phyloP scores from a whole-genome alignment of 1,140 invertebrate genomes.

The Acyrthosiphon pisum region DNA sequence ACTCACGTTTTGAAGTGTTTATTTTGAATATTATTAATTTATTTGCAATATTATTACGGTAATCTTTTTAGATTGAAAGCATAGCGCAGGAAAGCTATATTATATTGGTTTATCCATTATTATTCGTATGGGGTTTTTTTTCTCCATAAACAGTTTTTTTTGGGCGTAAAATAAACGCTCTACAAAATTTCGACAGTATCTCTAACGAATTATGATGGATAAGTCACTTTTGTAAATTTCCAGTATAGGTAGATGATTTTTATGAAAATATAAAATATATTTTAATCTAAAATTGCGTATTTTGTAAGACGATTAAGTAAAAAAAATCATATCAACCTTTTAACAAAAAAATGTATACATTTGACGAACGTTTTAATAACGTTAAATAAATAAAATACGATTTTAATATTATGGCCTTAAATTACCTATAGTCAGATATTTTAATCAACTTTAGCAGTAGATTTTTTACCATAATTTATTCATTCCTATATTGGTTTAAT shows the following conservation, averaged over 20 bases:
- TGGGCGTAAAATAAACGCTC: not conserved
- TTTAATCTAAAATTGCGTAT: not conserved
- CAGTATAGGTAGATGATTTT: not conserved
- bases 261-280: not conserved
- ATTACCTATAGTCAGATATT: not conserved
- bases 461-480: not conserved
- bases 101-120: not conserved
- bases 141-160: not conserved
- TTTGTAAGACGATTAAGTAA: not conserved
- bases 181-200: not conserved
- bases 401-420: not conserved
- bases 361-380: not conserved
- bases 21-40: not conserved
- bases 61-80: slow-evolving; percentile 4
- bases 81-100: not conserved
- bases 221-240: not conserved
- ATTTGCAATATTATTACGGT: not conserved
- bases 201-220: slow-evolving; percentile 8
- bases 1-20: not conserved
- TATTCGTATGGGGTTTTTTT: not conserved
- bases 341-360: not conserved
- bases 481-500: not conserved
- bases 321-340: not conserved
- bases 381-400: not conserved
- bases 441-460: not conserved